A percentile compares a stretch with the other conserved stretches of the same genome.
Evolutionary conservation across 2,113 vertebrate species (phyloP).

Genomic region (Balaeniceps rex): DNA sequence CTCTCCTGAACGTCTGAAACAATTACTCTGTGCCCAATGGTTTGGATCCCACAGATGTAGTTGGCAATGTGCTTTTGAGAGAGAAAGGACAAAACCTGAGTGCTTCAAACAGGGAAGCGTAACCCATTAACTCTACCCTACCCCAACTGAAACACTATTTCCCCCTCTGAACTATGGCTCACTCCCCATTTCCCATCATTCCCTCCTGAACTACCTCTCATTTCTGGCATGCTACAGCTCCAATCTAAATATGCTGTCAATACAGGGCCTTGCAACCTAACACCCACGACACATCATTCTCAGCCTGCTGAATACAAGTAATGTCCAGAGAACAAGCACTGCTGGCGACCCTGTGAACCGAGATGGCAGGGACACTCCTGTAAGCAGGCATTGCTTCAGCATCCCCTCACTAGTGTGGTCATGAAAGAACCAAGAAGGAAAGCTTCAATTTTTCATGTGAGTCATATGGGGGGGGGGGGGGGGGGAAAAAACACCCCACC

Average conservation of each 20-base stretch:
- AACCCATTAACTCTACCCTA: neutral
- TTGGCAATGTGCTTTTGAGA: constrained; percentile 89
- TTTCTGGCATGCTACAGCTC: neutral
- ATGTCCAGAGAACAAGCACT: neutral
- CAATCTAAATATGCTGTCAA: neutral
- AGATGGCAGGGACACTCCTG: neutral
- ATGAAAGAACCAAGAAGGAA: neutral
- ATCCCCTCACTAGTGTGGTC: neutral
- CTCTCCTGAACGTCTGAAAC: constrained; percentile 96
- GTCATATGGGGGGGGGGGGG: neutral
- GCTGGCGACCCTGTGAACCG: accelerated
- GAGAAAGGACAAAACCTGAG: neutral
- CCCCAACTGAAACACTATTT: neutral
- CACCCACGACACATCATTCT: accelerated
- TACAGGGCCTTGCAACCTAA: neutral
- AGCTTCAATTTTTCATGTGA: neutral
- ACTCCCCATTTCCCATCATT: neutral
- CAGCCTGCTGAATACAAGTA: neutral
- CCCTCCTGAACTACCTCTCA: neutral
- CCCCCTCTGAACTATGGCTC: neutral
- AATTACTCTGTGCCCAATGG: constrained; percentile 93
- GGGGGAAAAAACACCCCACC: neutral
- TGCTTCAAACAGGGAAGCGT: neutral
- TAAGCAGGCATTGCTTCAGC: neutral
- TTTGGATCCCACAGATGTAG: constrained; percentile 92